A percentile compares a stretch with the other conserved stretches of the same genome.
Conservation (phyloP, 2,888 invertebrate species). For the Drosophila melanosoma region DNA sequence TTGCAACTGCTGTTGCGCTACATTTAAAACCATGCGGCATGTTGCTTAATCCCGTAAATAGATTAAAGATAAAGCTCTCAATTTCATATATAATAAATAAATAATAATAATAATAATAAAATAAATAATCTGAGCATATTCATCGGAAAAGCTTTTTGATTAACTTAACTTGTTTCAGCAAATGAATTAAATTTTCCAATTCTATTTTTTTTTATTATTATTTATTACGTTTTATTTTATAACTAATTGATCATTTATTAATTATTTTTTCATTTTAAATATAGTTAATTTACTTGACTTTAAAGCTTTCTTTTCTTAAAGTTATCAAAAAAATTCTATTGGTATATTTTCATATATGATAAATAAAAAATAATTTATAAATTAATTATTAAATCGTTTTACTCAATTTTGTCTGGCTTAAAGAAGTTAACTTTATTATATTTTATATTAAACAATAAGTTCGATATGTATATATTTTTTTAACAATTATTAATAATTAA, state of each 20-base stretch:
- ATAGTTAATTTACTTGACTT: not conserved
- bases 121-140: not conserved
- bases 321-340: not conserved
- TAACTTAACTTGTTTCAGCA: not conserved
- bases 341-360: too few species aligned
- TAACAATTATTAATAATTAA: not conserved
- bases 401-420: not conserved
- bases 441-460: not conserved
- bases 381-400: not conserved
- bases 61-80: not conserved
- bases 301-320: not conserved
- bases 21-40: conserved; percentile 32
- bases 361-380: not conserved
- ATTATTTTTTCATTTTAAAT: not conserved
- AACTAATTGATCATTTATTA: accelerated
- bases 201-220: not conserved
- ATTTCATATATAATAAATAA: not conserved
- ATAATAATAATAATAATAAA: too few species aligned
- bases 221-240: not conserved
- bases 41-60: conserved; percentile 18
- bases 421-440: not conserved
- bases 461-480: not conserved
- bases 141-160: not conserved
- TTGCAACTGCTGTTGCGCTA: conserved; percentile 57
- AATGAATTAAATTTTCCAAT: not conserved